phyloP scores from a whole-genome alignment of 2,797 vertebrate genomes.

The Sebastes minor region DNA sequence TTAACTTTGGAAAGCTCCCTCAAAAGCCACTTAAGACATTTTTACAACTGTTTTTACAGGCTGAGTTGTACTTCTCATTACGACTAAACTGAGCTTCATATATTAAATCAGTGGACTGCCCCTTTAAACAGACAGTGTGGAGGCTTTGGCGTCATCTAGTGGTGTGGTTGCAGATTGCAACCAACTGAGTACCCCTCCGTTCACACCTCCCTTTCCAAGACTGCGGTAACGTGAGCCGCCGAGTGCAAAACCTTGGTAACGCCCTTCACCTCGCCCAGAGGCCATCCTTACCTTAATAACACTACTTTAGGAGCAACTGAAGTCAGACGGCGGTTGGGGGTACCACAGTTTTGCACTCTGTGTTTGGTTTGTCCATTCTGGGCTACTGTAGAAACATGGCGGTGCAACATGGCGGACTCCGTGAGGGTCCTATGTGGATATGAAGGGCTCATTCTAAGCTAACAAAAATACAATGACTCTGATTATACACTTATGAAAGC shows the following conservation, averaged over 20 bases:
- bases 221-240: neutral
- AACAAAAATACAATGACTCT: neutral
- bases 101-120: too few species aligned
- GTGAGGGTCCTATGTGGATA: neutral
- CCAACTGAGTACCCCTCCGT: accelerated
- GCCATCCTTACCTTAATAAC: neutral
- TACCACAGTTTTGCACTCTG: neutral
- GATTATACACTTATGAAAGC: neutral
- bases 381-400: neutral
- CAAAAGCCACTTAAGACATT: neutral
- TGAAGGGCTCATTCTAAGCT: neutral
- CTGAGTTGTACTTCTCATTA: too few species aligned
- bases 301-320: neutral
- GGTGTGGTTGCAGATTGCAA: neutral
- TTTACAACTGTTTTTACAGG: too few species aligned
- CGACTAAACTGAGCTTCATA: too few species aligned
- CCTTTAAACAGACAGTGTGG: too few species aligned
- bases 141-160: neutral
- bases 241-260: neutral
- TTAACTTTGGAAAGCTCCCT: neutral
- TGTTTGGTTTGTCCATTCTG: neutral
- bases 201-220: neutral
- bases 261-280: accelerated
- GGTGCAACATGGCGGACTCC: neutral
- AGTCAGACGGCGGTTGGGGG: accelerated